These are phyloP conservation scores for Linnaemya tessellans DNA, from an alignment of 2,888 invertebrate genomes.

Conservation along the genomic window DNA sequence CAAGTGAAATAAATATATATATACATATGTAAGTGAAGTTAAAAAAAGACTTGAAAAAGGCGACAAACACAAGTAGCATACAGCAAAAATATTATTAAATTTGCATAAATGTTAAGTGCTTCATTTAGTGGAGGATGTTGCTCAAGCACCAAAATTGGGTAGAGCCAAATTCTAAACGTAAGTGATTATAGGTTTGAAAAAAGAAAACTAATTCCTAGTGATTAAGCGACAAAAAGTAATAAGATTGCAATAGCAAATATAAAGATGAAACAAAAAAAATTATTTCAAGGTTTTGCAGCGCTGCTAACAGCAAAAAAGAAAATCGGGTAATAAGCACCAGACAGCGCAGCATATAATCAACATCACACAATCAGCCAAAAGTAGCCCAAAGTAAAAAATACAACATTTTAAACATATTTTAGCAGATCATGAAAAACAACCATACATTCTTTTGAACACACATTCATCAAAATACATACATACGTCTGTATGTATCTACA, in stretches of 20 bases:
- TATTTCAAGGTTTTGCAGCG: conserved; percentile 79
- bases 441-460: conserved; percentile 17
- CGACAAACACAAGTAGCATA: conserved; percentile 44
- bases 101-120: conserved; percentile 57
- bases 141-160: neutral
- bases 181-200: neutral
- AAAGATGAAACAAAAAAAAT: conserved; percentile 76
- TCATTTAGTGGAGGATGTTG: conserved; percentile 54
- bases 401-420: conserved; percentile 51
- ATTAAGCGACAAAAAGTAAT: conserved; percentile 52
- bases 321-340: conserved; percentile 63
- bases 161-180: neutral
- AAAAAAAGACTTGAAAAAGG: conserved; percentile 39
- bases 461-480: conserved; percentile 15
- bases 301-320: conserved; percentile 73
- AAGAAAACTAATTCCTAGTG: conserved; percentile 42
- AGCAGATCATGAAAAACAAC: conserved; percentile 54
- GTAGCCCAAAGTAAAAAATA: conserved; percentile 54
- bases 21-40: conserved; percentile 29
- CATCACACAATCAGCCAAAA: conserved; percentile 42
- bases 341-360: conserved; percentile 60
- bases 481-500: no score
- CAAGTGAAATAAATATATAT: conserved; percentile 55
- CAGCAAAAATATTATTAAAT: conserved; percentile 43
- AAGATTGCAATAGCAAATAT: conserved; percentile 61